These are phyloP conservation scores for Araneus ventricosus DNA, from an alignment of 1,140 invertebrate species.

Conservation along the genomic window DNA sequence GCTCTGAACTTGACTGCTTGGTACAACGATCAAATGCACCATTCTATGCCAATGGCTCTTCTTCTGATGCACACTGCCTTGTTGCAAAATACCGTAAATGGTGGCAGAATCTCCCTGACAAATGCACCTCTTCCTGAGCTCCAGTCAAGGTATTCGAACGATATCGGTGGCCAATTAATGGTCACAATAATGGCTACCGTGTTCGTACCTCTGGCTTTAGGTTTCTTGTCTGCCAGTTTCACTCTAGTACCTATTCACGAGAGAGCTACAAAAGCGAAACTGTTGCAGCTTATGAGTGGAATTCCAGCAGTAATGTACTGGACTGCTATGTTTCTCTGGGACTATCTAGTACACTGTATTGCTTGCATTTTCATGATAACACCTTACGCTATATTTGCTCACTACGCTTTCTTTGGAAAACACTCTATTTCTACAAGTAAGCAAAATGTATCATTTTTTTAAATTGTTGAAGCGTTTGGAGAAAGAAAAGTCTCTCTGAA, in stretches of 20 bases:
- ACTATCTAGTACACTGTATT: slow-evolving; percentile 55
- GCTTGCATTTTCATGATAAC: slow-evolving; percentile 60
- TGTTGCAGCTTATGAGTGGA: slow-evolving; percentile 77
- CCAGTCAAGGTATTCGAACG: background rate
- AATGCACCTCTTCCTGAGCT: slow-evolving; percentile 49
- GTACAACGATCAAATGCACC: slow-evolving; percentile 74
- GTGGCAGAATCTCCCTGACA: slow-evolving; percentile 28
- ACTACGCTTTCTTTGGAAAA: background rate
- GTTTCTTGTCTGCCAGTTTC: slow-evolving; percentile 75
- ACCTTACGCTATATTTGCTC: slow-evolving; percentile 59
- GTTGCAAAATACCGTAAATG: slow-evolving; percentile 27
- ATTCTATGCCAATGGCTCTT: slow-evolving; percentile 64
- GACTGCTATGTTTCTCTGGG: slow-evolving; percentile 75
- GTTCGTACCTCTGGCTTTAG: slow-evolving; percentile 76
- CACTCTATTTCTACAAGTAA: slow-evolving; percentile 60
- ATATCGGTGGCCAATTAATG: background rate
- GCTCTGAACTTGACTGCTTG: slow-evolving; percentile 59
- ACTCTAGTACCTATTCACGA: slow-evolving; percentile 76
- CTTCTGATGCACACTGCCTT: slow-evolving; percentile 58
- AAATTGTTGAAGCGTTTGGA: no score
- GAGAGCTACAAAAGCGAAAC: slow-evolving; percentile 74
- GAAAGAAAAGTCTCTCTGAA: no score
- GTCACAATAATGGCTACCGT: slow-evolving; percentile 14
- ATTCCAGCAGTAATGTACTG: slow-evolving; percentile 72
- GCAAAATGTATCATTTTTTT: background rate